Percentiles rank a stretch among this genome's conserved stretches.
Conservation (phyloP, 2,113 vertebrate genomes). For the Acrocephalus kingi region DNA sequence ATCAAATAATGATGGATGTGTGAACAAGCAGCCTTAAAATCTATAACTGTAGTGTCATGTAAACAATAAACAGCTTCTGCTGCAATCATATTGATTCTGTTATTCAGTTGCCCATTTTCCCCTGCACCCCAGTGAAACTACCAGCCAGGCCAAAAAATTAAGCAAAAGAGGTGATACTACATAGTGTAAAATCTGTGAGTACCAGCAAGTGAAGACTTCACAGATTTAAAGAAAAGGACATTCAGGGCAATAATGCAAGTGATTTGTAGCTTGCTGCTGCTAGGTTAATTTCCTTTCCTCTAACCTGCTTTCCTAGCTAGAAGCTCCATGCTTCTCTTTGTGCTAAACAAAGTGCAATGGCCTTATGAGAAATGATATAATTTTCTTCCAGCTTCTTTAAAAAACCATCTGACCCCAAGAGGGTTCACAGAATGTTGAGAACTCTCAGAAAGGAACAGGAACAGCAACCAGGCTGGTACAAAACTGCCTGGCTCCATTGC, state of each 20-base stretch:
- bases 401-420: background rate
- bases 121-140: background rate
- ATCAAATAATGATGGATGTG: too few relatives aligned
- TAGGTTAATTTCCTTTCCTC: background rate
- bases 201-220: background rate
- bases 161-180: background rate
- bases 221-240: background rate
- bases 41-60: too few relatives aligned
- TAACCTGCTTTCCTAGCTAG: background rate
- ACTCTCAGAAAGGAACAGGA: background rate
- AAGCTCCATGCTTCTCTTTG: background rate
- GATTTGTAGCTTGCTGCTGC: background rate
- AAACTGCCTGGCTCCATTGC: background rate
- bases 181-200: fast-evolving
- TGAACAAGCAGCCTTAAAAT: too few relatives aligned
- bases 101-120: too few relatives aligned
- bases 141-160: fast-evolving
- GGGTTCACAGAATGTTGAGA: background rate
- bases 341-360: background rate
- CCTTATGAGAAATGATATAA: fast-evolving
- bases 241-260: background rate
- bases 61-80: too few relatives aligned
- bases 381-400: background rate
- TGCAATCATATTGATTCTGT: too few relatives aligned
- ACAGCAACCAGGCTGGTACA: too few relatives aligned